A percentile compares a stretch with the other conserved stretches of the same genome.
Conservation (phyloP, 2,113 vertebrate species). For the Cynocephalus volans region DNA sequence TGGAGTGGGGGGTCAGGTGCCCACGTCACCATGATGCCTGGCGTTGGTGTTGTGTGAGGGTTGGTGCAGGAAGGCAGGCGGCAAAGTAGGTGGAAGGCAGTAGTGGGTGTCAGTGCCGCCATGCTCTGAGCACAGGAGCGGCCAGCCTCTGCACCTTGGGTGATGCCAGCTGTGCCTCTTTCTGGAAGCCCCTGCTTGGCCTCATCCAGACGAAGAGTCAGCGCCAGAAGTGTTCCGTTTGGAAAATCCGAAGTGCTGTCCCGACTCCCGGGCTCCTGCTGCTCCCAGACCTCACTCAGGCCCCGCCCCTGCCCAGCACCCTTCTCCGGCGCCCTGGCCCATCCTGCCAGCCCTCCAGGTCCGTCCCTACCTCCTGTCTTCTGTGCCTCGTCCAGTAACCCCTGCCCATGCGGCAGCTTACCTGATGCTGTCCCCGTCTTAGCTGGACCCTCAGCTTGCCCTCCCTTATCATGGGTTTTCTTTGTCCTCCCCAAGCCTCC, state of each 20-base stretch:
- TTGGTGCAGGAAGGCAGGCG: background rate
- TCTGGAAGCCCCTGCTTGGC: no score
- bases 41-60: no score
- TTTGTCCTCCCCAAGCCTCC: background rate
- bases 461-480: background rate
- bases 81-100: background rate
- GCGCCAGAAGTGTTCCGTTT: background rate
- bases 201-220: background rate
- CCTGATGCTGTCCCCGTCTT: background rate
- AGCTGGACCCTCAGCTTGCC: background rate
- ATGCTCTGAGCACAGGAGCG: background rate
- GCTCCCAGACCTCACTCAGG: background rate
- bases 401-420: no score
- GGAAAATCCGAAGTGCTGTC: background rate
- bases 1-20: background rate
- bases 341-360: background rate
- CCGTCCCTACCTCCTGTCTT: background rate
- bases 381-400: background rate
- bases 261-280: rapidly evolving
- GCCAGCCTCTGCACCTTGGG: rapidly evolving
- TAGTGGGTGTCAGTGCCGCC: background rate
- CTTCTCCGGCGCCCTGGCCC: background rate
- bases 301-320: no score
- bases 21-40: rapidly evolving
- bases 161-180: background rate